Conservation (phyloP, 2,888 invertebrate genomes). For the Torymus auratus region DNA sequence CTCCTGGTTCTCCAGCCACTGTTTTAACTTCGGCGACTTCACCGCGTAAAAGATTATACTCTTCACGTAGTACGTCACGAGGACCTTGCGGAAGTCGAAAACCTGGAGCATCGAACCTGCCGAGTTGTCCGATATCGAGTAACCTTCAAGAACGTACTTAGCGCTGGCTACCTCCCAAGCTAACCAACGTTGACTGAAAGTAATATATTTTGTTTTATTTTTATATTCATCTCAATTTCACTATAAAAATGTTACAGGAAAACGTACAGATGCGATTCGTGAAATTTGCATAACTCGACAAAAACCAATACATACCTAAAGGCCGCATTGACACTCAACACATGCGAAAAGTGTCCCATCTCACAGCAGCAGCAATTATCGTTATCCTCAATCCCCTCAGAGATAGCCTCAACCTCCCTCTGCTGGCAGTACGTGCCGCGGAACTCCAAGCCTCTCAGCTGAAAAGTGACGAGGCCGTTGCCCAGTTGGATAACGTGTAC, state of each 20-base stretch:
- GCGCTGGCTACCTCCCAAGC: slow-evolving; percentile 98
- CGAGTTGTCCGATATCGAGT: slow-evolving; percentile 98
- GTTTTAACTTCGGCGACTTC: slow-evolving; percentile 90
- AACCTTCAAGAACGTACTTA: slow-evolving; percentile 98
- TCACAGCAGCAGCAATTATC: slow-evolving; percentile 96
- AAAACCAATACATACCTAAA: slow-evolving; percentile 40
- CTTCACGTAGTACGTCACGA: slow-evolving; percentile 99
- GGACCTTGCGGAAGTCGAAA: slow-evolving; percentile 96
- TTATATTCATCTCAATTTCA: no score
- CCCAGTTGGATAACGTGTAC: slow-evolving; percentile 99
- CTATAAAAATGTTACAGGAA: no score
- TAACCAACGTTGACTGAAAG: slow-evolving; percentile 95
- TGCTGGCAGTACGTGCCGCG: slow-evolving; percentile 99
- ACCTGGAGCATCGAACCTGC: slow-evolving; percentile 98
- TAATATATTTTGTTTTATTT: no score
- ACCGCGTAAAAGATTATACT: slow-evolving; percentile 98
- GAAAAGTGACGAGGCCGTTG: slow-evolving; percentile 98
- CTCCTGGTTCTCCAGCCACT: slow-evolving; percentile 90
- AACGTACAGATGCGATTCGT: not conserved
- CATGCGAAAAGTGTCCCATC: slow-evolving; percentile 90
- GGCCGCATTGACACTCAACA: slow-evolving; percentile 97
- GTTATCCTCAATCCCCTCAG: slow-evolving; percentile 97
- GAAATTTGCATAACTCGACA: no score
- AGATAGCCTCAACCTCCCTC: slow-evolving; percentile 98
- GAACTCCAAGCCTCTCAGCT: slow-evolving; percentile 97